Base-by-base conservation (phyloP, 2,888 invertebrate genomes). In the Tetragonisca angustula region DNA sequence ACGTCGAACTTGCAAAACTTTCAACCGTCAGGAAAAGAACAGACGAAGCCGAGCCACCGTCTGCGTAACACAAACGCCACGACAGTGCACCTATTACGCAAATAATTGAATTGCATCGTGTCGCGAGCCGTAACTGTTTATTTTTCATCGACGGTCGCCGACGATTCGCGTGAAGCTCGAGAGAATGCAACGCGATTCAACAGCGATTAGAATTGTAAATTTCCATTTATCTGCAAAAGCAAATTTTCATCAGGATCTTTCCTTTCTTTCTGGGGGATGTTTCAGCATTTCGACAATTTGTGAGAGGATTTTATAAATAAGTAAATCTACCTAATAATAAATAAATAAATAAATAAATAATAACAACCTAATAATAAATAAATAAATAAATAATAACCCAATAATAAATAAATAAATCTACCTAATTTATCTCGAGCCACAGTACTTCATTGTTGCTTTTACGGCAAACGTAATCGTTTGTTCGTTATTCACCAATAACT, bases 361-460 rank as follows among this genome's bases (percentile, higher is more conserved):
- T n/a, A n/a, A n/a, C n/a, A n/a, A n/a, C n/a, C n/a, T n/a, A n/a
- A n/a, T n/a, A n/a, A n/a, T n/a, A n/a, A n/a, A n/a, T n/a, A n/a
- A n/a, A n/a, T n/a, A n/a, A n/a, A n/a, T n/a, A n/a, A n/a, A n/a
- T n/a, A n/a, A n/a, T n/a, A n/a, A n/a, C n/a, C n/a, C n/a, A n/a
- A n/a, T n/a, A n/a, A n/a, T n/a, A n/a, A n/a, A n/a, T n/a, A n/a
- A n/a, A n/a, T n/a, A 36, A 36, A 36, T 36, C 36, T 36, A 6
- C 36, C 68, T 19, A 68, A 68, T 68, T 68, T 27, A 52, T 68
- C 50, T 68, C 49, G 17, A 68, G 68, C 27, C 27, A 19, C 21
- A 19, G 32, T 52, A 69, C 52, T 32, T 32, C 68, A 52, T 32
- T 5, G 13, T 21, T 19, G 27, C 32, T 27, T 19, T 27, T 21